These are phyloP conservation scores for Thera obeliscata DNA, from an alignment of 2,888 invertebrate genomes.

Conservation along the genomic window DNA sequence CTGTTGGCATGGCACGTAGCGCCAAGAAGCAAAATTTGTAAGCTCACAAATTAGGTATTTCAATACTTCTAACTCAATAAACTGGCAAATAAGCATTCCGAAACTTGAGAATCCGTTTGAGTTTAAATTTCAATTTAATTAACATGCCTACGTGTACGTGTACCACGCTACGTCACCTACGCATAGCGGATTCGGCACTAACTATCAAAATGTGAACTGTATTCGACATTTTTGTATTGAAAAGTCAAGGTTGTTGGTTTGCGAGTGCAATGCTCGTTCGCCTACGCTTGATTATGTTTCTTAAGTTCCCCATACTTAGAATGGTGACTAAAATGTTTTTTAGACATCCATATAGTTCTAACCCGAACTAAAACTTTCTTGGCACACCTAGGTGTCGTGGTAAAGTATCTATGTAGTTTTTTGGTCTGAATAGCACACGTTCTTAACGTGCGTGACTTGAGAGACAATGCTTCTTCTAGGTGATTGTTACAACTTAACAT, in stretches of 20 bases:
- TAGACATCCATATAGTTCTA: not conserved
- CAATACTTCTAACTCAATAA: too few relatives aligned
- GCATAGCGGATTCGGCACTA: conserved; percentile 28
- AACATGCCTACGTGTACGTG: not conserved
- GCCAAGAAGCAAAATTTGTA: too few relatives aligned
- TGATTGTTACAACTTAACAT: too few relatives aligned
- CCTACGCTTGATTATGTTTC: conserved; percentile 45
- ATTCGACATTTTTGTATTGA: conserved; percentile 45
- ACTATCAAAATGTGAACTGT: conserved; percentile 31
- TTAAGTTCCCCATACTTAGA: conserved; percentile 49
- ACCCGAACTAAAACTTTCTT: too few relatives aligned
- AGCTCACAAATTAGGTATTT: too few relatives aligned
- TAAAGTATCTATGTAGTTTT: too few relatives aligned
- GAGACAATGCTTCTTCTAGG: not conserved
- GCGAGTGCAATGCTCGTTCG: conserved; percentile 54
- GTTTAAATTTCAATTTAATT: not conserved
- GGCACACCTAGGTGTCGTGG: too few relatives aligned
- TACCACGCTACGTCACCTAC: conserved; percentile 22
- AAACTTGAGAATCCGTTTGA: not conserved
- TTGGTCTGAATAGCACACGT: too few relatives aligned
- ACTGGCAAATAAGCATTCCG: too few relatives aligned
- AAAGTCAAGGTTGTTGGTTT: conserved; percentile 55
- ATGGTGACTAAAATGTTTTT: conserved; percentile 45
- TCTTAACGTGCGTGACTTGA: too few relatives aligned
- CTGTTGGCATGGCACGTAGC: too few relatives aligned